These are phyloP conservation scores for Timema podura DNA, from an alignment of 2,888 invertebrate genomes.

Conservation along the genomic window DNA sequence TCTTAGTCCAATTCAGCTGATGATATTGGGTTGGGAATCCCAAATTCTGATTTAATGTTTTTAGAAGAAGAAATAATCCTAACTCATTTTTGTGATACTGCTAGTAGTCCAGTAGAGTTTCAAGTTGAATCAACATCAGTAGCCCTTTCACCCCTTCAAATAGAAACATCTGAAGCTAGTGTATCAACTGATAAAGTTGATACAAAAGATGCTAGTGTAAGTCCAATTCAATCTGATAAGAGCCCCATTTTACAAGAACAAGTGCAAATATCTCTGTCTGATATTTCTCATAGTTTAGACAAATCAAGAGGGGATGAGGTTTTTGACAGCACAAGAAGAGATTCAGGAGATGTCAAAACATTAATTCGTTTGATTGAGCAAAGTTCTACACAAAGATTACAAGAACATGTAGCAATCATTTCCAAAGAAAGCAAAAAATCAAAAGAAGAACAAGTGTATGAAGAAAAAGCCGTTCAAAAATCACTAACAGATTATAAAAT, in stretches of 20 bases:
- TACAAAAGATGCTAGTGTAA: slow-evolving; percentile 51
- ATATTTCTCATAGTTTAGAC: slow-evolving; percentile 42
- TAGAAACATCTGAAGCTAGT: slow-evolving; percentile 51
- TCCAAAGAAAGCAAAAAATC: slow-evolving; percentile 39
- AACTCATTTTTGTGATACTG: slow-evolving; percentile 47
- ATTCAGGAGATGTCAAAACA: slow-evolving; percentile 54
- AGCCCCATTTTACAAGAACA: slow-evolving; percentile 29
- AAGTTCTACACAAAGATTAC: slow-evolving; percentile 41
- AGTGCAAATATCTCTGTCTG: slow-evolving; percentile 32
- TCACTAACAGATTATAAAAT: slow-evolving; percentile 4
- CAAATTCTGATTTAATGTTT: slow-evolving; percentile 41
- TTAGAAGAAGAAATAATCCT: slow-evolving; percentile 42
- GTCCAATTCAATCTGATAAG: slow-evolving; percentile 48
- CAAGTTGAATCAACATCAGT: slow-evolving; percentile 44
- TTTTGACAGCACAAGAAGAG: slow-evolving; percentile 36
- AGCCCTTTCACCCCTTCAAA: slow-evolving; percentile 42
- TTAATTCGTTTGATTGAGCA: slow-evolving; percentile 54
- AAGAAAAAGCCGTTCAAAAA: neutral
- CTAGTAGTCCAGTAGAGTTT: slow-evolving; percentile 51
- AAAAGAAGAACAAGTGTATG: slow-evolving; percentile 18
- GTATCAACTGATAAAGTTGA: slow-evolving; percentile 51
- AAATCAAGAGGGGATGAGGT: too few relatives aligned
- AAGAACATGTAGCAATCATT: neutral
- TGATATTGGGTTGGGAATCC: slow-evolving; percentile 41
- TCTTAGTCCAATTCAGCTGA: slow-evolving; percentile 54